Evolutionary conservation across 2,113 vertebrate species (phyloP), one percentile per base, ranked within the genome.

Genomic region (Dunckerocampus dactyliophorus): DNA sequence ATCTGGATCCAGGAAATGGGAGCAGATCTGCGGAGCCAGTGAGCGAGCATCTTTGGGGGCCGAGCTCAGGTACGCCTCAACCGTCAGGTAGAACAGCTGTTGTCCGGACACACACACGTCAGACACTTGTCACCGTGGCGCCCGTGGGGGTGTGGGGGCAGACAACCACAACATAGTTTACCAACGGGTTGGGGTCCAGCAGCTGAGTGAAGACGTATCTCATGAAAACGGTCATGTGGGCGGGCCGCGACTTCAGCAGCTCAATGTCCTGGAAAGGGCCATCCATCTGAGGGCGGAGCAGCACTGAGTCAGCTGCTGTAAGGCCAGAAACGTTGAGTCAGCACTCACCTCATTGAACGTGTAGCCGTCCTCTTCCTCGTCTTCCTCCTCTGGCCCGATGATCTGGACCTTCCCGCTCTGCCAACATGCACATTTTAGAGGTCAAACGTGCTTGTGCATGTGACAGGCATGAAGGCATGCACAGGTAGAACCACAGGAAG

Each of bases 131-230:
- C 13, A 43, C 14, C 12, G 39, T 43, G 39, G 39, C 13, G 3
- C 39, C 13, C 11, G 4, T 43, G 39, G 37, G 37, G 37, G 37
- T 10, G 24, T 8, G 24, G 31, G 15, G 51, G 21, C 49, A 6
- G 13, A 47, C n/a, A 52, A 24, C 2, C 15, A 15, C 31, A 7
- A n/a, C 17, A 17, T 10, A 3, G n/a, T 34, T 79, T 47, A 98
- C 95, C 92, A 98, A 77, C 1, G 95, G 93, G 58, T 92, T 93
- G 24, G 95, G 95, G 57, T 97, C 95, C 0, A 93, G 92, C 0
- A 93, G 94, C 67, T 97, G 95, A 10, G 91, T 93, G 85, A 98
- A 94, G 82, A 97, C 88, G 34, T 96, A 98, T 69, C 95, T 92
- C 57, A 98, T 87, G 74, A 98, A 97, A 4, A 98, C 94, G 0